phyloP scores from a whole-genome alignment of 1,140 invertebrate species.

The Pseudoatta argentina region DNA sequence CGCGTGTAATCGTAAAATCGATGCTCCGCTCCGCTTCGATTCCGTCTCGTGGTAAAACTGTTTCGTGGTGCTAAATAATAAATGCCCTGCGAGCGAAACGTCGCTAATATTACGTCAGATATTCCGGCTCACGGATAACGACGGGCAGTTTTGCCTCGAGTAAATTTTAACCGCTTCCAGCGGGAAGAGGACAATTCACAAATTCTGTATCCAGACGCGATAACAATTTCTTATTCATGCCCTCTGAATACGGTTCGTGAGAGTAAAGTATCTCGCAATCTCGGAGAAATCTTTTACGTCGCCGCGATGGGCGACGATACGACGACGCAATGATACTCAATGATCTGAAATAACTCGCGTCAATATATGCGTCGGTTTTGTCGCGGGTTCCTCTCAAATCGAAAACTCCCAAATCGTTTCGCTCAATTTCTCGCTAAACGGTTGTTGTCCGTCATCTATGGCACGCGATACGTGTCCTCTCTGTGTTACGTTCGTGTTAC shows the following conservation, averaged over 20 bases:
- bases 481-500: background rate
- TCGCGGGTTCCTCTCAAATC: background rate
- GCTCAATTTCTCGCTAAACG: background rate
- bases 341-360: background rate
- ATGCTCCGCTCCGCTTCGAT: conserved; percentile 45
- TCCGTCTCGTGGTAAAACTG: conserved; percentile 42
- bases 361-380: background rate
- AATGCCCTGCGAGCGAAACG: conserved; percentile 51
- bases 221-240: conserved; percentile 5
- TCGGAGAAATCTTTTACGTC: background rate
- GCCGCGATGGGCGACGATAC: background rate
- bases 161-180: conserved; percentile 30
- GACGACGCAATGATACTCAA: background rate
- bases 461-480: background rate
- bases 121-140: background rate
- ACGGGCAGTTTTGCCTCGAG: conserved; percentile 19
- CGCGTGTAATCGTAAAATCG: conserved; percentile 73
- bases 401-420: background rate
- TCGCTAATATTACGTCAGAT: conserved; percentile 55
- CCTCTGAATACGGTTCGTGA: background rate
- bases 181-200: background rate
- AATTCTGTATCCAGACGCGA: conserved; percentile 8
- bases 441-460: background rate
- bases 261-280: background rate
- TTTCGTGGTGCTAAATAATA: conserved; percentile 60